Evolutionary conservation across 2,113 vertebrate species (phyloP), one percentile per base, ranked within the genome.

Genomic region (Vanacampus margaritifer): DNA sequence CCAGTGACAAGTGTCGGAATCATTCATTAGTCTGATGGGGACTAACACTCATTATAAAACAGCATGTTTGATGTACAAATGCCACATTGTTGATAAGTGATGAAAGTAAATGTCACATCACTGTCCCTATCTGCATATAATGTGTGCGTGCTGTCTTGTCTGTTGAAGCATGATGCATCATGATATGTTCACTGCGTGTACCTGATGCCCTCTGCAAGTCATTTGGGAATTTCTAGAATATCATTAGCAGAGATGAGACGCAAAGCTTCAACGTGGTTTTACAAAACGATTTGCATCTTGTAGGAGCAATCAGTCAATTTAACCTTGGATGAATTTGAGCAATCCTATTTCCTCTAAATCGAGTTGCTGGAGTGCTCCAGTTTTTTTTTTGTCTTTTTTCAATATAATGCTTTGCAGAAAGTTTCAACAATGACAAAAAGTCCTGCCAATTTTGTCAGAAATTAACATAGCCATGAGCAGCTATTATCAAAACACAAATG

Each of bases 31-130:
- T 74, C 78, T 65, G 72, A 81, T 63, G 67, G 80, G 36, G 23
- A 79, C 78, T 60, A 58, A 61, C 68, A 79, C 80, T 86, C 84
- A 87, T 85, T 84, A 88, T 83, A 75, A 87, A 83, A 84, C 82
- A 79, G 76, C 76, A 79, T 80, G 77, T 85, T 84, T 88, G 82
- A 86, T 81, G 76, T 78, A 79, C 72, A 81, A 85, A 87, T 85
- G 85, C 78, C 85, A 85, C 83, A 73, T 83, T 83, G 83, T 64
- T 86, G 78, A 86, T 83, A 86, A 83, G 60, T 76, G 83, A 85
- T 87, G 82, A 85, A 84, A 81, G 79, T 81, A 90, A 90, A 90
- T 90, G 88, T 80, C 85, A 88, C 80, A 82, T 83, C 81, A 75
- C 74, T 77, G 82, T 79, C 67, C 80, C 64, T 65, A 73, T 87